phyloP scores from a whole-genome alignment of 2,113 vertebrate species.

The Toxotes chatareus region DNA sequence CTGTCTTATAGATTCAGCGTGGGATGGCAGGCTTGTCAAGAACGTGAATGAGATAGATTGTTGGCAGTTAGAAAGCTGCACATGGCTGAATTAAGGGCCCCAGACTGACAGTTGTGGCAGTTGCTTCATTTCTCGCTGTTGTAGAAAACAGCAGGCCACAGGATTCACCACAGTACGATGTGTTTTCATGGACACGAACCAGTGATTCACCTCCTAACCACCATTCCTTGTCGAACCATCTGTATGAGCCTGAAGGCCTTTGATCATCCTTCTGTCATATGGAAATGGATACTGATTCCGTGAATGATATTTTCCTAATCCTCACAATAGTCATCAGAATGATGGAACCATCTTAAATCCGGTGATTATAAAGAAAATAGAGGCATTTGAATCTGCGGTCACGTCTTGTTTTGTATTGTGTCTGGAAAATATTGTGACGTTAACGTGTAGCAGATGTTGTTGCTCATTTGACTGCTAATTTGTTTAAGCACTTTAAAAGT shows the following conservation, averaged over 20 bases:
- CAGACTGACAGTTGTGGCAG: constrained; percentile 78
- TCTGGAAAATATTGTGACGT: constrained; percentile 77
- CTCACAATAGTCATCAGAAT: constrained; percentile 84
- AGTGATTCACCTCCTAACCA: constrained; percentile 71
- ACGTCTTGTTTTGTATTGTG: constrained; percentile 81
- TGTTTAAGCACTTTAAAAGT: constrained; percentile 85
- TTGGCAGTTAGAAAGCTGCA: constrained; percentile 45
- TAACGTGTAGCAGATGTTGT: constrained; percentile 87
- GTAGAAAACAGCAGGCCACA: constrained; percentile 60
- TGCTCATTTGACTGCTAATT: constrained; percentile 96
- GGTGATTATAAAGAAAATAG: constrained; percentile 85
- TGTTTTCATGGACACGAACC: constrained; percentile 55
- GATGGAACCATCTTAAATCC: constrained; percentile 77
- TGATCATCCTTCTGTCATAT: constrained; percentile 81
- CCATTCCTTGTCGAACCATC: constrained; percentile 66
- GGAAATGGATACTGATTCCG: constrained; percentile 85
- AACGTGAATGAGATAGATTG: constrained; percentile 20
- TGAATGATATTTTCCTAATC: constrained; percentile 89
- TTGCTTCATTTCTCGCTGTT: constrained; percentile 60
- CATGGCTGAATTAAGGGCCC: constrained; percentile 26
- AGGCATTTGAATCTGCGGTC: constrained; percentile 90
- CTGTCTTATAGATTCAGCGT: background rate
- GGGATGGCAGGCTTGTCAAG: background rate
- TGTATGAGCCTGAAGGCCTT: constrained; percentile 73
- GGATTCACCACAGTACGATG: constrained; percentile 12